Conservation (phyloP, 2,797 vertebrate species). For the Trematomus bernacchii region DNA sequence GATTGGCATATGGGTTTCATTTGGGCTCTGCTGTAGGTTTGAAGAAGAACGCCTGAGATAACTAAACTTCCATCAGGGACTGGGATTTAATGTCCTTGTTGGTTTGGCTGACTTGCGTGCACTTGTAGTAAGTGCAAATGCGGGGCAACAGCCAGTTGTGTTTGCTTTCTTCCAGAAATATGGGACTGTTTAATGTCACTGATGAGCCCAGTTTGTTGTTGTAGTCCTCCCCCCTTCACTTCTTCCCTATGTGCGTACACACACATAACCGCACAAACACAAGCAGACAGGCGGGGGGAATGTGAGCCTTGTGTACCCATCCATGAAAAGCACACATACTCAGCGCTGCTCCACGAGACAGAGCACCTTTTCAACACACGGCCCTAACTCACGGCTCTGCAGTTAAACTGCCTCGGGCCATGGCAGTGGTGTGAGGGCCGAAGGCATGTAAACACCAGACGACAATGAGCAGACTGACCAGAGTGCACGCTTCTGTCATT, state of each 20-base stretch:
- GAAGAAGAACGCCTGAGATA: conserved; percentile 57
- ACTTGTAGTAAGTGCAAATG: conserved; percentile 45
- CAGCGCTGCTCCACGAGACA: conserved; percentile 56
- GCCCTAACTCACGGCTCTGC: conserved; percentile 71
- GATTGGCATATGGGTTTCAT: conserved; percentile 78
- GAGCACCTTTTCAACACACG: conserved; percentile 70
- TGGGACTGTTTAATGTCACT: conserved; percentile 75
- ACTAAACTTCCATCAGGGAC: conserved; percentile 55
- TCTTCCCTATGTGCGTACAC: conserved; percentile 28
- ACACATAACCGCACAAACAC: conserved; percentile 59
- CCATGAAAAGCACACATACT: conserved; percentile 70
- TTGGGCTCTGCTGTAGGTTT: conserved; percentile 80
- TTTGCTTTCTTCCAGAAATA: conserved; percentile 66
- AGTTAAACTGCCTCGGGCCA: conserved; percentile 67
- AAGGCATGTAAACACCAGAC: conserved; percentile 76
- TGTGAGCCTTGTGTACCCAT: conserved; percentile 58
- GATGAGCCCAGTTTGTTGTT: conserved; percentile 76
- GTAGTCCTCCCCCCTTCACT: conserved; percentile 5
- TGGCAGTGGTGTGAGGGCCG: conserved; percentile 60
- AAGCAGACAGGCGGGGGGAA: conserved; percentile 52
- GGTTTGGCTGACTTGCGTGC: conserved; percentile 37
- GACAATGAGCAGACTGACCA: conserved; percentile 79
- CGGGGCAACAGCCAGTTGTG: conserved; percentile 32
- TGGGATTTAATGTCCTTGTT: conserved; percentile 52
- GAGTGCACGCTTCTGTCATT: conserved; percentile 76